Evolutionary conservation across 2,888 invertebrate species (phyloP).

Genomic region (Drosophila nigritarsus): DNA sequence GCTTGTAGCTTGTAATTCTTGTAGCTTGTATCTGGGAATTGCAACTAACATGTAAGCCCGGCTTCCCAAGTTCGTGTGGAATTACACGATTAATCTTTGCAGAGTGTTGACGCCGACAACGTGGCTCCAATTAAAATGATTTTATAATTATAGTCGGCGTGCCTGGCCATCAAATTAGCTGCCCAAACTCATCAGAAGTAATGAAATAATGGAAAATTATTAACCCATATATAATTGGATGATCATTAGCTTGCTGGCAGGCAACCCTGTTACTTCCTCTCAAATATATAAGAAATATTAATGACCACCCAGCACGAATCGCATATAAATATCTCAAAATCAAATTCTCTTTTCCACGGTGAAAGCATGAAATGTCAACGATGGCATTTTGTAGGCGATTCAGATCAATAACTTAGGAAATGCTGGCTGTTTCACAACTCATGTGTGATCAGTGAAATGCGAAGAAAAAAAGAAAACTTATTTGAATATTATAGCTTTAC

Average conservation of each 20-base stretch:
- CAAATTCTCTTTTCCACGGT: conserved; percentile 33
- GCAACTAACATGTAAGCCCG: conserved; percentile 17
- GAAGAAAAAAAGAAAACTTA: conserved; percentile 9
- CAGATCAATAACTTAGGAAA: conserved; percentile 7
- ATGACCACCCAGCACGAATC: conserved; percentile 59
- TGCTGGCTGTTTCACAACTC: conserved; percentile 16
- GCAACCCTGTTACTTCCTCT: conserved; percentile 36
- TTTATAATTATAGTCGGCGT: conserved; percentile 66
- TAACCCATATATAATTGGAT: conserved; percentile 73
- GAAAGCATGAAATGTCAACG: conserved; percentile 51
- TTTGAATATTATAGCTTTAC: conserved; percentile 46
- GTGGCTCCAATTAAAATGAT: conserved; percentile 74
- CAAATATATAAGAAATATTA: conserved; percentile 1
- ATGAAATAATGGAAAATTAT: conserved; percentile 58
- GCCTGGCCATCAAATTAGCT: conserved; percentile 64
- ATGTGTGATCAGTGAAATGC: conserved; percentile 13
- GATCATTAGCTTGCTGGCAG: conserved; percentile 57
- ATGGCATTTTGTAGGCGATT: conserved; percentile 30
- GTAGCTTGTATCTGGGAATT: conserved; percentile 23
- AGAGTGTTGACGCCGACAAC: conserved; percentile 45
- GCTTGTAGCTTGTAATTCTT: conserved; percentile 5
- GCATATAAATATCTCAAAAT: conserved; percentile 51
- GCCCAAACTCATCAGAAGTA: conserved; percentile 56
- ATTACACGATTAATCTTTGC: conserved; percentile 71
- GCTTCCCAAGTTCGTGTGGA: conserved; percentile 34